These are phyloP conservation scores for Peromyscus attwateri DNA, from an alignment of 2,797 vertebrate genomes.

Conservation along the genomic window DNA sequence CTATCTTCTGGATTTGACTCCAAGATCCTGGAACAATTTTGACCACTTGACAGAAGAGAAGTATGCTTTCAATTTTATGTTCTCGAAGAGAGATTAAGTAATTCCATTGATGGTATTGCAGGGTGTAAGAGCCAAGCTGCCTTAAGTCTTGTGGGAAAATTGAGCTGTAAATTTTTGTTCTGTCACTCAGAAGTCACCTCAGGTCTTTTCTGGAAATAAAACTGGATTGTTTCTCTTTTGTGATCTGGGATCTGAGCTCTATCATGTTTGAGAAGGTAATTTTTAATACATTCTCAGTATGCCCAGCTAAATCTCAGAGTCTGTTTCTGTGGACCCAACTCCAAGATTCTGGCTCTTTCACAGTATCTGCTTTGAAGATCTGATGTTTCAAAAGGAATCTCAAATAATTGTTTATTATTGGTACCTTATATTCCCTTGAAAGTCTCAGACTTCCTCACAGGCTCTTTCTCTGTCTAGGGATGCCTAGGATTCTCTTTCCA, in stretches of 20 bases:
- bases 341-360: not conserved
- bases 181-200: not conserved
- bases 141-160: not conserved
- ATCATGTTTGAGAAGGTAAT: not conserved
- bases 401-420: not conserved
- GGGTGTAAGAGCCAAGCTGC: not conserved
- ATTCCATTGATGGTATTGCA: not conserved
- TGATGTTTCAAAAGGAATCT: not conserved
- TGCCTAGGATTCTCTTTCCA: not conserved
- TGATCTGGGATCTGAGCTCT: not conserved
- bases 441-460: not conserved
- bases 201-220: not conserved
- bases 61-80: not conserved
- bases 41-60: too few relatives aligned
- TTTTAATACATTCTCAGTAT: not conserved
- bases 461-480: not conserved
- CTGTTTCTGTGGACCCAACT: not conserved
- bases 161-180: not conserved
- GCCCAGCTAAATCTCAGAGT: not conserved
- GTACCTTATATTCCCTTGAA: not conserved
- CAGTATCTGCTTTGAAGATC: not conserved
- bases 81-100: not conserved
- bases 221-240: not conserved
- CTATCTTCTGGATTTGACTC: not conserved
- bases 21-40: not conserved